Base-by-base conservation (phyloP, 2,888 invertebrate genomes). In the Melinaea menophilus region DNA sequence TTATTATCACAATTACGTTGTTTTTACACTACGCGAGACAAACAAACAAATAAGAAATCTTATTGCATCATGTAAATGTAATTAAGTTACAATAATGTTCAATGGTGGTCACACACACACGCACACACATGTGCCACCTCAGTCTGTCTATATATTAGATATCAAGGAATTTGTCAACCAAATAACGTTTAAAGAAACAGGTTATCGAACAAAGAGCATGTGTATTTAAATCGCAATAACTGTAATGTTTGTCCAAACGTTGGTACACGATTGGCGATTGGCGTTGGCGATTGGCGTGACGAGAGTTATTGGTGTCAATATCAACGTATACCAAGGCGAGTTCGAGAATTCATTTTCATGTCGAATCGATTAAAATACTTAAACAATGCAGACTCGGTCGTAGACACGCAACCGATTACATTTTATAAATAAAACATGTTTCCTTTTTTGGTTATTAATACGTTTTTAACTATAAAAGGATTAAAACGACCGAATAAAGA, bases 251-350 rank as follows among this genome's bases (percentile, higher is more conserved):
- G 47, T 60, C 5, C 37, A 37, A 37, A 37, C 37, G 59, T 51
- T 35, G 60, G 56, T 33, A 37, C 22, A n/a, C 56, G 54, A 62
- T 57, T 62, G 62, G 47, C 34, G 56, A 59, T 33, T 61, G 64
- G 57, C 57, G 65, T 63, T 70, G 64, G 63, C 70, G 71, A 69
- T 72, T 68, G 64, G 68, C 63, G 63, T 67, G 65, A 59, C 62
- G 67, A 64, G 68, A 61, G 67, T 67, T 72, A 73, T 73, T 73
- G 68, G 70, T 72, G 75, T 75, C 75, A 76, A 73, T 73, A 75
- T 73, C 72, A 71, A 69, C 67, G 69, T 67, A 69, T 65, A 62
- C 69, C 68, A 67, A 71, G 68, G 71, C 65, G 68, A 70, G 64
- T 66, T 66, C 60, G 63, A 69, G 67, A 73, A 74, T 73, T 69